Base-by-base conservation (phyloP, 2,113 vertebrate species). In the Aptenodytes patagonicus region DNA sequence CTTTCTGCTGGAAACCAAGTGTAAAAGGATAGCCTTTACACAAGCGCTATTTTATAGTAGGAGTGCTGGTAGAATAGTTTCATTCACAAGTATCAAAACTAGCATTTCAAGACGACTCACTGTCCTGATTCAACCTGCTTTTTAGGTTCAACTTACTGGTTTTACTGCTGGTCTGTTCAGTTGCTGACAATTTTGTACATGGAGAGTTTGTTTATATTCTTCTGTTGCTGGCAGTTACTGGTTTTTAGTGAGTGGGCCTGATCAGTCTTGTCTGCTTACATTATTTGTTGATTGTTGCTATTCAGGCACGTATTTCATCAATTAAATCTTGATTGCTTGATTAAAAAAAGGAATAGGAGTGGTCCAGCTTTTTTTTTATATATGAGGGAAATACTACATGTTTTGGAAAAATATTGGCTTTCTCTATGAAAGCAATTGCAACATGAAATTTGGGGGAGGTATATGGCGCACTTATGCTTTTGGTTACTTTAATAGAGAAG, bases 71-170 rank as follows among this genome's bases (percentile, higher is more conserved):
- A 79, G 89, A 69, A 60, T n/a, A 65, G 31, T 47, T 91, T 51
- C 58, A 83, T 89, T 95, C 70, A 65, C 64, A 69, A 28, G 55
- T 61, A 49, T 29, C 4, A 20, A 77, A 95, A 83, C 36, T 42
- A 83, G 25, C 29, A 17, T 91, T 85, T 80, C 65, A 73, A 57
- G 57, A 69, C 79, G 66, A 94, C 44, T 93, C 81, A 46, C 52
- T 83, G 66, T n/a, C 49, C 75, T n/a, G 36, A 89, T 95, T 83
- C 49, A 79, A 9, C 46, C 70, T 83, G 73, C 31, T 29, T 75
- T 93, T 84, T 82, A 83, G 18, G 32, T 83, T 86, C 46, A 65
- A 13, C 5, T 66, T 66, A 28, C 32, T 60, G 42, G 11, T 51
- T 93, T 93, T 87, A 71, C 51, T 78, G 55, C 22, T 82, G 58